These are phyloP conservation scores for Endomychus coccineus DNA, from an alignment of 2,888 invertebrate species.

Conservation along the genomic window DNA sequence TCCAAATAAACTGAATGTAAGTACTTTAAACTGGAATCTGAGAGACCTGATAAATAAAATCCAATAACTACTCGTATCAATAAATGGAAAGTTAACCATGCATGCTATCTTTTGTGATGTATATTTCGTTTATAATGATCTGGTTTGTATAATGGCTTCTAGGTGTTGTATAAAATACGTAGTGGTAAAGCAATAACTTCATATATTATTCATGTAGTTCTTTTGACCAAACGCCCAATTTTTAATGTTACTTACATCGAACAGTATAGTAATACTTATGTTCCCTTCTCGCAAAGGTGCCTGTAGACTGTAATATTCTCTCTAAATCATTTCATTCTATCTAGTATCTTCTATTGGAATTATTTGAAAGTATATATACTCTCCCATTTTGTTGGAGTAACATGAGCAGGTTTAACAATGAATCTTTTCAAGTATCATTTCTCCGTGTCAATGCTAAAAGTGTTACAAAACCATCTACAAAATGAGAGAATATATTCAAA, in stretches of 20 bases:
- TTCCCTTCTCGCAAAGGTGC: conserved; percentile 17
- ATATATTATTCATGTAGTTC: not conserved
- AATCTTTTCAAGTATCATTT: too few species aligned
- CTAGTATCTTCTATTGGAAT: too few species aligned
- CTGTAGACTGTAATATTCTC: conserved; percentile 17
- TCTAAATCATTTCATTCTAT: too few species aligned
- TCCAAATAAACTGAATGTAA: too few species aligned
- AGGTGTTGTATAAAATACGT: conserved; percentile 19
- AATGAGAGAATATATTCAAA: too few species aligned
- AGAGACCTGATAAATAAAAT: conserved; percentile 32
- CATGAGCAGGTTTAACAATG: too few species aligned
- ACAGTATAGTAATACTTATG: conserved; percentile 11
- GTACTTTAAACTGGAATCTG: too few species aligned
- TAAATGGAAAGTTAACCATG: not conserved
- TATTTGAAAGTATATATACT: too few species aligned
- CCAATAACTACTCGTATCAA: conserved; percentile 22
- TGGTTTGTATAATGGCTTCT: conserved; percentile 19
- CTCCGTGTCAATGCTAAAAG: too few species aligned
- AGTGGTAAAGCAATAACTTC: conserved; percentile 22
- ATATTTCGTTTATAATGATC: conserved; percentile 9
- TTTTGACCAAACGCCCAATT: conserved; percentile 16
- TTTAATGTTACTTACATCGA: conserved; percentile 26
- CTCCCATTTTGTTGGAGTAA: too few species aligned
- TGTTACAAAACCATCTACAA: too few species aligned
- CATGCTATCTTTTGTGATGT: conserved; percentile 6